A percentile compares a stretch with the other conserved stretches of the same genome.
phyloP scores from a whole-genome alignment of 2,888 invertebrate genomes.

The Neoaliturus tenellus region DNA sequence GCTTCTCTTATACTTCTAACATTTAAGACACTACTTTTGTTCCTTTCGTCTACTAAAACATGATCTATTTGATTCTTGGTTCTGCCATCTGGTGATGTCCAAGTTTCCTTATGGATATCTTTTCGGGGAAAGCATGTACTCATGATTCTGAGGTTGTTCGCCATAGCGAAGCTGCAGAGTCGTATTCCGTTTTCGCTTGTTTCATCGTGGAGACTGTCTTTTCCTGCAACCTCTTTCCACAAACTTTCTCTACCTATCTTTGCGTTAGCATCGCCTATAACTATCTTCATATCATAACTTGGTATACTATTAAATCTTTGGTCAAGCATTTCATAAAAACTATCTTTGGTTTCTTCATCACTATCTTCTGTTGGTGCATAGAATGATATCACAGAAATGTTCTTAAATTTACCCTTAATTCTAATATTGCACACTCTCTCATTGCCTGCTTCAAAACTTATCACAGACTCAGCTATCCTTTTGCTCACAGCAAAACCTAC shows the following conservation, averaged over 20 bases:
- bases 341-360: constrained; percentile 4
- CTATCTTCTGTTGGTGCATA: constrained; percentile 29
- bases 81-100: too few relatives aligned
- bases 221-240: constrained; percentile 5
- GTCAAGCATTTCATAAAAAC: background rate
- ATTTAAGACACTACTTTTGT: too few relatives aligned
- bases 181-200: constrained; percentile 47
- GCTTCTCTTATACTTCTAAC: too few relatives aligned
- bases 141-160: constrained; percentile 35
- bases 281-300: constrained; percentile 8
- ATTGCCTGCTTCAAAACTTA: background rate
- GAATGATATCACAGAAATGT: constrained; percentile 2
- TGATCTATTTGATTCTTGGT: too few relatives aligned
- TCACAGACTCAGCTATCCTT: background rate
- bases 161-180: constrained; percentile 39
- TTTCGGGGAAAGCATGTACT: background rate
- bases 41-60: too few relatives aligned
- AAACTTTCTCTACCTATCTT: constrained; percentile 4
- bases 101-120: constrained; percentile 41
- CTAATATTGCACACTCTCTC: constrained; percentile 41
- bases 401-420: constrained; percentile 21
- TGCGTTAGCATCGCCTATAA: constrained; percentile 28
- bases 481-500: background rate
- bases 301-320: constrained; percentile 5
- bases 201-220: background rate